Base-by-base conservation (phyloP, 2,113 vertebrate species). In the Eurypyga helias region DNA sequence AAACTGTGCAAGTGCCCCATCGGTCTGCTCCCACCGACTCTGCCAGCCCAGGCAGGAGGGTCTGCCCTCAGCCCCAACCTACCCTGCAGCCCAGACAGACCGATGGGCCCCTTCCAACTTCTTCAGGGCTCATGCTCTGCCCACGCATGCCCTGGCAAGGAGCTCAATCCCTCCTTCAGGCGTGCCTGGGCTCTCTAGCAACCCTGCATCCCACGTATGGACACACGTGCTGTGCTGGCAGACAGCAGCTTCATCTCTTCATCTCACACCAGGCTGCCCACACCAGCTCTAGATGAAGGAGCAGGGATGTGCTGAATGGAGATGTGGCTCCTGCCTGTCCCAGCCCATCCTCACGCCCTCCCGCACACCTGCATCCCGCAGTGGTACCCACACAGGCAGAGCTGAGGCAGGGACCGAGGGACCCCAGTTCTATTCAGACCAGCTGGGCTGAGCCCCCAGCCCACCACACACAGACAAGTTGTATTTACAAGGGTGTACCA, bases 131-230 rank as follows among this genome's bases (percentile, higher is more conserved):
- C 75, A 43, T 2, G 0, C 38, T 52, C 7, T 34, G 38, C 38
- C 83, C 67, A 70, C 2, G 0, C 23, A 33, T 0, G 0, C 18
- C 46, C 34, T 54, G 52, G 1, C 1, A 0, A 91, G 66, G 17
- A 67, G 52, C 41, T 33, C 4, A 4, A 9, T 58, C 62, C 71
- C 57, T 54, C 48, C 54, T 79, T 16, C 0, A 2, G 20, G 60
- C 25, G 19, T 6, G 26, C 33, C 49, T 9, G 13, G 36, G 54
- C 86, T 89, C 49, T 34, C 46, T 13, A 46, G 60, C 24, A 90
- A 9, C 21, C 6, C 45, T 25, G 24, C 6, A 1, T 57, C 38
- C 72, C 1, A 3, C 4, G 3, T 3, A 34, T 0, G 0, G 57
- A 41, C 58, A 65, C 6, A 0, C 0, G 0, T 33, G 82, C 29